Evolutionary conservation across 2,888 invertebrate genomes (phyloP), one percentile per base, ranked within the genome.

Genomic region (Cheilosia vulpina): DNA sequence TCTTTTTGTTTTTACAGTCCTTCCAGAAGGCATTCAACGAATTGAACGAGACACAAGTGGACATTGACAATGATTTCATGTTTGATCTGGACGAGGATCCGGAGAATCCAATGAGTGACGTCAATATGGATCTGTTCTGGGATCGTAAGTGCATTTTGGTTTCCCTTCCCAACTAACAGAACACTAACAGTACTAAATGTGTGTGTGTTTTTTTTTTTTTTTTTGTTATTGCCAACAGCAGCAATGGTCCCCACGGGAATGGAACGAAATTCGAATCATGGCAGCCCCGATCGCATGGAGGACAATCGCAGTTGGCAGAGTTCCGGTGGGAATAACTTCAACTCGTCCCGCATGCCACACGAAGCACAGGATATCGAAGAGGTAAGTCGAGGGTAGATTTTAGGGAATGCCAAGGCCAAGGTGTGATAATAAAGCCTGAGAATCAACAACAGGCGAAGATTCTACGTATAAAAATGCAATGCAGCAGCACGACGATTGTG

Each of bases 61-160:
- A 95, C 88, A 91, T 94, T 53, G 96, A 96, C 88, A 94, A 94
- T 88, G 95, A 95, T 88, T 93, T 96, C 60, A 94, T 95, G 88
- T 94, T 93, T 53, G 95, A 94, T 55, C 92, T 94, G 88, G 93
- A 94, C 77, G 93, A 94, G 82, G 94, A 94, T 82, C 94, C 90
- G 9, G 92, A 91, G 79, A 92, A 92, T 85, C 89, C 90, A 76
- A 90, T 91, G 81, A 90, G 90, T 17, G 92, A 91, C 60, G 90
- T 92, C 92, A 94, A 95, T 89, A 95, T 94, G 84, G 97, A 97
- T 91, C 95, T 97, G 91, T 96, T 97, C 92, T 95, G 95, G 95
- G 93, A 92, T 81, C 89, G 92, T 92, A 88, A 91, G 90, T 90
- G 24, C 15, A 52, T 15, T 13, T 38, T 31, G 9, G 0, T 38